phyloP scores from a whole-genome alignment of 2,888 invertebrate genomes.

The Aphrophora alni region DNA sequence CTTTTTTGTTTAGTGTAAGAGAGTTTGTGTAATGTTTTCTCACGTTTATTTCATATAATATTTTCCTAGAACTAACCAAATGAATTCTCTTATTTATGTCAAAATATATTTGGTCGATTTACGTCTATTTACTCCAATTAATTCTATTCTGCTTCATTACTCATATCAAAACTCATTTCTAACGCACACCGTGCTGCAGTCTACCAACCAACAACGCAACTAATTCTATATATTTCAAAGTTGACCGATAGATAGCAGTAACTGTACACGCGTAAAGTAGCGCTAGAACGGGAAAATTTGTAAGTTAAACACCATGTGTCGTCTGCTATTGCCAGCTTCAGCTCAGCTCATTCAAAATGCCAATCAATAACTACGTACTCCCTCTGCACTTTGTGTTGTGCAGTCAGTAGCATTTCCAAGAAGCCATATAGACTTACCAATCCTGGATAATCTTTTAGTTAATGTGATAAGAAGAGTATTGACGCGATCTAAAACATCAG shows the following conservation, averaged over 20 bases:
- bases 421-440: constrained; percentile 21
- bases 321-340: constrained; percentile 31
- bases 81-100: no score
- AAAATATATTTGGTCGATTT: no score
- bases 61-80: no score
- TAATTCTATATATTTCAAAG: not conserved
- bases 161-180: no score
- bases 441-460: not conserved
- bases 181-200: no score
- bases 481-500: not conserved
- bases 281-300: not conserved
- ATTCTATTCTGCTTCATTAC: no score
- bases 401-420: constrained; percentile 20
- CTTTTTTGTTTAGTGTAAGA: no score
- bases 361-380: constrained; percentile 48
- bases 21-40: no score
- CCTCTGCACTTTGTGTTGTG: constrained; percentile 36
- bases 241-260: constrained; percentile 16
- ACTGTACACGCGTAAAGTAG: constrained; percentile 15
- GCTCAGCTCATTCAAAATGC: constrained; percentile 49
- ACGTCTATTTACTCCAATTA: no score
- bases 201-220: no score
- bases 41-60: no score
- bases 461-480: not conserved
- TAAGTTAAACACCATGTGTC: constrained; percentile 31